Conservation (phyloP, 30 jellyfish, hydroid and myxozoan genomes). For the Hydra vulgaris region DNA sequence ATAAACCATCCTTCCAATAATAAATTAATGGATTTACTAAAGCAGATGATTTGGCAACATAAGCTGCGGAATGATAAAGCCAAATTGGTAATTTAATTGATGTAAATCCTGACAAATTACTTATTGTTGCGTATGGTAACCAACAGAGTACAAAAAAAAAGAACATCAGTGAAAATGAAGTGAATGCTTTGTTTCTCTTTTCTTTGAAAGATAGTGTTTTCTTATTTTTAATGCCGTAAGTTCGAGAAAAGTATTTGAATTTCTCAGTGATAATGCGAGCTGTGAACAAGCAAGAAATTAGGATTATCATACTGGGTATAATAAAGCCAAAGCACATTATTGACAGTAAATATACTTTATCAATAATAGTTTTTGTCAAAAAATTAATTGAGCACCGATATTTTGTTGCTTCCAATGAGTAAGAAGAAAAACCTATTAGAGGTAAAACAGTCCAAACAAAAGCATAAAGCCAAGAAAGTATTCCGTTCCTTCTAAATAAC, state of each 20-base stretch:
- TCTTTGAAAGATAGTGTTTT: background rate
- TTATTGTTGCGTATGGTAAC: background rate
- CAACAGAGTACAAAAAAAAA: background rate
- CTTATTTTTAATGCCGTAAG: background rate
- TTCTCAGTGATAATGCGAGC: background rate
- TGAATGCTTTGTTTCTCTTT: background rate
- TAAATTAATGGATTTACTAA: background rate
- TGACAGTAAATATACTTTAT: background rate
- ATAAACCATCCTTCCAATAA: background rate
- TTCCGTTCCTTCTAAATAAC: background rate
- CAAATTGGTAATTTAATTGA: background rate
- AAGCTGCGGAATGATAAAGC: background rate
- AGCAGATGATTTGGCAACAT: background rate
- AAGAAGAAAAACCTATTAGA: background rate
- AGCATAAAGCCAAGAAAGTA: background rate
- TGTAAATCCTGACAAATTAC: background rate
- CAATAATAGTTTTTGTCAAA: background rate
- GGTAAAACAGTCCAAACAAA: background rate
- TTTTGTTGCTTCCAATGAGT: background rate
- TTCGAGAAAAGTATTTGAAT: background rate
- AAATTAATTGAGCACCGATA: background rate
- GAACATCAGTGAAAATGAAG: background rate
- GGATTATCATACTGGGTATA: background rate
- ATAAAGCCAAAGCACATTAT: background rate
- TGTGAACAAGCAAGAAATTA: background rate